Evolutionary conservation across 2,797 vertebrate species (phyloP).

Genomic region (Selene dorsalis): DNA sequence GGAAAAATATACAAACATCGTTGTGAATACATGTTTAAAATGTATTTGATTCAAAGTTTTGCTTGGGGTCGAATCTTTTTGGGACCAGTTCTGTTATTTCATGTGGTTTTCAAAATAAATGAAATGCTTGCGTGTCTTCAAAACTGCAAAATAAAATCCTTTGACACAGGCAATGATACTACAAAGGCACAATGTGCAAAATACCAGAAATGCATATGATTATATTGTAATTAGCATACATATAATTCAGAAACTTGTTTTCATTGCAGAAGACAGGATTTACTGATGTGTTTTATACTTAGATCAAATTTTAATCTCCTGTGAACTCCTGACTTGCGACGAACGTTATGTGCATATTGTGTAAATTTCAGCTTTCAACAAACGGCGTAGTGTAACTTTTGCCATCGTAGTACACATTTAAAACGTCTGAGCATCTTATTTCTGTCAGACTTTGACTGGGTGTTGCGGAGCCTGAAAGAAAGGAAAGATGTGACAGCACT

Average conservation of each 20-base stretch:
- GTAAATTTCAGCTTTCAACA: slow-evolving; percentile 18
- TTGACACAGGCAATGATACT: not conserved
- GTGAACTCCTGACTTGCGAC: slow-evolving; percentile 44
- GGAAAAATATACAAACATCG: not conserved
- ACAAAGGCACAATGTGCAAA: not conserved
- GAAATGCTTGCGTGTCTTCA: not conserved
- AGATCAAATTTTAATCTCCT: slow-evolving; percentile 28
- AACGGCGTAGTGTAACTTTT: slow-evolving; percentile 14
- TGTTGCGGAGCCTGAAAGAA: slow-evolving; percentile 18
- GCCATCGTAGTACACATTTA: not conserved
- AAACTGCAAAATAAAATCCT: not conserved
- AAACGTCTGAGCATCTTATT: slow-evolving; percentile 11
- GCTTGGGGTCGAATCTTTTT: not conserved
- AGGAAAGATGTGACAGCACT: slow-evolving; percentile 6
- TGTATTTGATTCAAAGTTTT: not conserved
- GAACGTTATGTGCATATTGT: not conserved
- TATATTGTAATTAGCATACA: not conserved
- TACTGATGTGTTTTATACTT: not conserved
- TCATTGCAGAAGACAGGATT: not conserved
- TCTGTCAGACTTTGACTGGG: not conserved
- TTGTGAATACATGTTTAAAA: not conserved
- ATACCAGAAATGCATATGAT: not conserved
- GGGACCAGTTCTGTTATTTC: not conserved
- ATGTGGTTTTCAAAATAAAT: not conserved
- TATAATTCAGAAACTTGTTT: not conserved